These are phyloP conservation scores for Sardina pilchardus DNA, from an alignment of 2,113 vertebrate genomes.

Conservation along the genomic window DNA sequence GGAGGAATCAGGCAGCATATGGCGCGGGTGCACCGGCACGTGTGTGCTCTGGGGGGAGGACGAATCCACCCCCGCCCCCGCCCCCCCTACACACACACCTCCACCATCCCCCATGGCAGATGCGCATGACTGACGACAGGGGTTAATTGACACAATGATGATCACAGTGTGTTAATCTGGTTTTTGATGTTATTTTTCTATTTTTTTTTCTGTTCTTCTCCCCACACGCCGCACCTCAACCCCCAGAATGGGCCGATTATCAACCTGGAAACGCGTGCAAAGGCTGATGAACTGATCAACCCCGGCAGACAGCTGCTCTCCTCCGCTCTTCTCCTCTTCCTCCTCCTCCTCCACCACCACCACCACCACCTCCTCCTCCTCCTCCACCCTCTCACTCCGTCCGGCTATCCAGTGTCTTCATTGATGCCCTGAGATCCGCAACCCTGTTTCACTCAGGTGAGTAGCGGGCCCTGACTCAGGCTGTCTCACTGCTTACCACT, in stretches of 20 bases:
- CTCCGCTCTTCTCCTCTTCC: constrained; percentile 35
- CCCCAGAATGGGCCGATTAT: constrained; percentile 68
- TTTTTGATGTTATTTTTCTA: not conserved
- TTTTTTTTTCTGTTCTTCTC: not conserved
- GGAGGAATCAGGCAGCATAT: constrained; percentile 42
- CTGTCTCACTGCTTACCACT: not conserved
- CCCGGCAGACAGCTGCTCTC: constrained; percentile 44
- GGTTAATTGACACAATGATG: constrained; percentile 7
- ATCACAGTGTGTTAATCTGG: constrained; percentile 1
- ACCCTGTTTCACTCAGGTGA: constrained; percentile 62
- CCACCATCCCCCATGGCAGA: constrained; percentile 1
- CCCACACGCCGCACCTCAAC: not conserved
- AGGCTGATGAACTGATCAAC: constrained; percentile 67
- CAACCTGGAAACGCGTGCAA: constrained; percentile 70
- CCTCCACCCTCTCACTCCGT: constrained; percentile 34
- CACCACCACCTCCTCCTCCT: constrained; percentile 37
- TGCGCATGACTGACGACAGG: constrained; percentile 26
- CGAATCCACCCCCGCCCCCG: constrained; percentile 12
- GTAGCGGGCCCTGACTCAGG: constrained; percentile 37
- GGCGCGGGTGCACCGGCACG: constrained; percentile 30
- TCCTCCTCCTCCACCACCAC: constrained; percentile 38
- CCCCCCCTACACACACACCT: constrained; percentile 22
- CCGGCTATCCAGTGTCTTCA: constrained; percentile 44
- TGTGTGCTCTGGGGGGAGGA: constrained; percentile 21
- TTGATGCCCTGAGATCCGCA: constrained; percentile 67